Evolutionary conservation across 1,140 invertebrate genomes (phyloP), one percentile per base, ranked within the genome.

Genomic region (Drosophila bocqueti): DNA sequence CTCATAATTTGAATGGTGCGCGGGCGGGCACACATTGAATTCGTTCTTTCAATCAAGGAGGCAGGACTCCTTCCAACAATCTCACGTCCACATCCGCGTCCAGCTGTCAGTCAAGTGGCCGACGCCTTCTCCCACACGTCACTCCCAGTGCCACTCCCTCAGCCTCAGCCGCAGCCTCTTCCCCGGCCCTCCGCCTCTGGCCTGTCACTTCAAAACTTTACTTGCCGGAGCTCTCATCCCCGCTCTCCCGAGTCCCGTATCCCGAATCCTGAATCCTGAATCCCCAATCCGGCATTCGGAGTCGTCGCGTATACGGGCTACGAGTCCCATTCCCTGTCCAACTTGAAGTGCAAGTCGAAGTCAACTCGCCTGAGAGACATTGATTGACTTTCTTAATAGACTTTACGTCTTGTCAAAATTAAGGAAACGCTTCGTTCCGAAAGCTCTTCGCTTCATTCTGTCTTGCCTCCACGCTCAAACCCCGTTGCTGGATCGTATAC

Each of bases 341-440:
- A 68, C 74, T 63, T 54, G 72, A 59, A 45, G 60, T 58, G 72
- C 60, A 80, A 80, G 76, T 84, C 67, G 74, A 87, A 91, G 81
- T 80, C 81, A 91, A 80, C 87, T 84, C 79, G 74, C 73, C 73
- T 76, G 89, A 81, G 73, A 91, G 89, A 91, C 89, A 91, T 91
- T 91, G 89, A 91, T 91, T 91, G 89, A 91, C 89, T 91, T 91
- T 91, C 84, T 91, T 91, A 91, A 91, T 91, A 89, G 84, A 91
- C 89, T 89, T 91, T 91, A 85, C 55, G 81, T 91, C 84, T 89
- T 91, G 84, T 91, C 89, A 91, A 85, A 87, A 85, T 82, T 89
- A 91, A 89, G 77, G 87, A 79, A 91, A 77, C 61, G 80, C 67
- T 87, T 60, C 24, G 52, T 55, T 52, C 57, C 54, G 34, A 55